Base-by-base conservation (phyloP, 2,113 vertebrate species). In the Psittacula cyanocephala region DNA sequence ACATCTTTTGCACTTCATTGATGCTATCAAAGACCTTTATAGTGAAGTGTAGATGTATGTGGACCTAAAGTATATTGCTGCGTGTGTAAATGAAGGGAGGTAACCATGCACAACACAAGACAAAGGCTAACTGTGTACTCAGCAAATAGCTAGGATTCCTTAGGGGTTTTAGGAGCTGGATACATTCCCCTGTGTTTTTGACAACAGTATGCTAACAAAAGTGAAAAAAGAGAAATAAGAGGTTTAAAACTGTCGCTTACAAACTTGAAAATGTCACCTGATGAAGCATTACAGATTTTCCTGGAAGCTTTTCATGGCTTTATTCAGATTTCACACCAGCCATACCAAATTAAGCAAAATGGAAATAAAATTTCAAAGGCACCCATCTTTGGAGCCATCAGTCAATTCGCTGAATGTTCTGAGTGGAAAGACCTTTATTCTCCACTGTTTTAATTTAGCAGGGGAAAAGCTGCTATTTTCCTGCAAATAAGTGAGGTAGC, bases 71-170 rank as follows among this genome's bases (percentile, higher is more conserved):
- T 44, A 23, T 50, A 68, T 39, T 86, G 35, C 35, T 86, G 35
- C 41, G n/a, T 71, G 75, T 53, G 39, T n/a, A 59, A 75, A 47
- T 28, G 44, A 87, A 79, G 55, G 65, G 55, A 81, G 39, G 62
- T 35, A 68, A 35, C 44, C 23, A 23, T 17, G 62, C 89, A 19
- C 0, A 0, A 57, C 22, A 17, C 25, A 50, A 81, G 39, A 68
- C 39, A 86, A 84, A 71, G 57, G 55, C 53, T 75, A 52, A 33
- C 29, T 72, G 23, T 29, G 60, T 64, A 23, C 27, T 95, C 74
- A 92, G 86, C 65, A 91, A 92, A 97, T 75, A 91, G 65, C 39
- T 78, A 22, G 60, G 35, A 95, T 93, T 93, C 92, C 57, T 79
- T 25, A 57, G 41, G 64, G 62, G 47, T 17, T 86, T 95, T 92